A percentile compares a stretch with the other conserved stretches of the same genome.
These are phyloP conservation scores for Frankliniella intonsa DNA, from an alignment of 2,888 invertebrate species.

Conservation along the genomic window DNA sequence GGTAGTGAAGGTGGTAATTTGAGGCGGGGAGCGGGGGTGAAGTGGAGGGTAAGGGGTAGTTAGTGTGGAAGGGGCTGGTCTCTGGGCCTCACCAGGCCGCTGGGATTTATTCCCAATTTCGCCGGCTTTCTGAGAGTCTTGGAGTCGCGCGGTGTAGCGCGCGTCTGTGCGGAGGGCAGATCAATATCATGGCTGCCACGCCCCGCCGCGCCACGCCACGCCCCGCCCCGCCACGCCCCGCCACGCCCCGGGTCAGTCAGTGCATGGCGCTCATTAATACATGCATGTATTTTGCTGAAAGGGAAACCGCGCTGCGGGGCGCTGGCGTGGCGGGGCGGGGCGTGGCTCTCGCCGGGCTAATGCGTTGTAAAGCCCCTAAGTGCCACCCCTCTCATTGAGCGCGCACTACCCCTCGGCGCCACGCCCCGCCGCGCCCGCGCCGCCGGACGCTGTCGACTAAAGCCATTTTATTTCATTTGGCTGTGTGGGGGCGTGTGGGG, in stretches of 20 bases:
- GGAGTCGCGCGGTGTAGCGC: not conserved
- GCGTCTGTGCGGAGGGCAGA: not conserved
- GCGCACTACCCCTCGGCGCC: not conserved
- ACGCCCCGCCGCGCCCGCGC: too few relatives aligned
- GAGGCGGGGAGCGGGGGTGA: not conserved
- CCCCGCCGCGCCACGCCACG: too few relatives aligned
- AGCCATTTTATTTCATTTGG: too few relatives aligned
- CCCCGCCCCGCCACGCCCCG: not conserved
- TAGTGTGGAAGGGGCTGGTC: not conserved
- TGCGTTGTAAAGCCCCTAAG: not conserved
- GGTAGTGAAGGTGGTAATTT: not conserved
- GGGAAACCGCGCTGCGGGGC: not conserved
- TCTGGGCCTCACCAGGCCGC: not conserved
- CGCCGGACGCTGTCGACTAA: too few relatives aligned
- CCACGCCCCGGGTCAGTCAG: too few relatives aligned
- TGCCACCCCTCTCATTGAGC: not conserved
- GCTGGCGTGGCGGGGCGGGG: not conserved
- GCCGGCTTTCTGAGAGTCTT: not conserved
- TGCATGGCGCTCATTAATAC: too few relatives aligned
- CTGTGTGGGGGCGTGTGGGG: too few relatives aligned
- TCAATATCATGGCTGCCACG: not conserved
- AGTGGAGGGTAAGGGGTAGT: not conserved
- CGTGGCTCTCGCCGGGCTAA: not conserved
- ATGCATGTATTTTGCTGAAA: too few relatives aligned
- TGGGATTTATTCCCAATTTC: conserved; percentile 21